A percentile compares a stretch with the other conserved stretches of the same genome.
These are phyloP conservation scores for Lacerta viridis DNA, from an alignment of 2,797 vertebrate genomes.

Conservation along the genomic window DNA sequence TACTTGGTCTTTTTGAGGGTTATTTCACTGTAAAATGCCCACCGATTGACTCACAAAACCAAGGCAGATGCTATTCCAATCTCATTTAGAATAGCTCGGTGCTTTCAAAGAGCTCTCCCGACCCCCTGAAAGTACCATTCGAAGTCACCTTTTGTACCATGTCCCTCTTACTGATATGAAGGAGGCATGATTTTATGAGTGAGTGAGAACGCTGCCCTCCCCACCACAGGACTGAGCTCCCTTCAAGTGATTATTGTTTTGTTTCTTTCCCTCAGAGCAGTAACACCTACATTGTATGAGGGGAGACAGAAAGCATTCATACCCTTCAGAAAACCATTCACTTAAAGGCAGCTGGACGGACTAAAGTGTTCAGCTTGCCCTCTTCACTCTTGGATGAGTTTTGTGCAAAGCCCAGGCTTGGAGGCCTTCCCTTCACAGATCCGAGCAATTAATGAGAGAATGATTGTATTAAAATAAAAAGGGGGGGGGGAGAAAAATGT, in stretches of 20 bases:
- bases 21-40: constrained; percentile 29
- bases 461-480: neutral
- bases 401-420: constrained; percentile 75
- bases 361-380: constrained; percentile 75
- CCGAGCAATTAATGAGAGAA: constrained; percentile 63
- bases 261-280: constrained; percentile 73
- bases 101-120: neutral
- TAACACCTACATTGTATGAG: constrained; percentile 82
- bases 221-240: constrained; percentile 57
- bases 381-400: constrained; percentile 85
- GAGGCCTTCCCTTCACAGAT: constrained; percentile 63
- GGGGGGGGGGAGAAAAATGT: constrained; percentile 10
- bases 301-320: constrained; percentile 74
- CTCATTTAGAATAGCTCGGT: accelerated
- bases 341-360: constrained; percentile 81
- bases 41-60: constrained; percentile 32
- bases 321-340: constrained; percentile 76
- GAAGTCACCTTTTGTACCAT: constrained; percentile 39
- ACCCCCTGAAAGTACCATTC: neutral
- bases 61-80: neutral
- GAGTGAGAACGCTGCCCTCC: constrained; percentile 48
- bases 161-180: constrained; percentile 60
- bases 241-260: constrained; percentile 72
- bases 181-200: constrained; percentile 70
- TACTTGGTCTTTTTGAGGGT: neutral